Percentiles rank a stretch among this genome's conserved stretches.
These are phyloP conservation scores for Anabacerthia variegaticeps DNA, from an alignment of 2,797 vertebrate species.

Conservation along the genomic window DNA sequence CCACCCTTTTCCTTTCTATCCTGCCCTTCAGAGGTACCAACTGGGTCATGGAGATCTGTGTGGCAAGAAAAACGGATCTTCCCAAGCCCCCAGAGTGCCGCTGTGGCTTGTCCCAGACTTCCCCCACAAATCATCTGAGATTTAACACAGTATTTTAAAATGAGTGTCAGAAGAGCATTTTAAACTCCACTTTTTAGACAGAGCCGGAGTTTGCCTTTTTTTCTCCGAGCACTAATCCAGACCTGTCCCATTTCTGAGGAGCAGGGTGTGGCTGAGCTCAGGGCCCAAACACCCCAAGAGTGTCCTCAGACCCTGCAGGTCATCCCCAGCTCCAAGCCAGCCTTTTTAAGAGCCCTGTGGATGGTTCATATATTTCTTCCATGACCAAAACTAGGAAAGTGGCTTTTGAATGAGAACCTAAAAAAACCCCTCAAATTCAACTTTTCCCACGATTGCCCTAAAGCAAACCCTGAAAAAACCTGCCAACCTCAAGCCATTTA, in stretches of 20 bases:
- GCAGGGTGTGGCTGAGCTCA: fast-evolving
- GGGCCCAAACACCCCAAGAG: neutral
- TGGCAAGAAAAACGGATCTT: neutral
- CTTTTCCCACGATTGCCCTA: fast-evolving
- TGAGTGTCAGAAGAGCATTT: neutral
- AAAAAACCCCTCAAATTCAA: fast-evolving
- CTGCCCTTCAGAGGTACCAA: neutral
- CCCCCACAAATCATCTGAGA: neutral
- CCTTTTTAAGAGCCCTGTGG: neutral
- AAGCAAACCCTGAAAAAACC: neutral
- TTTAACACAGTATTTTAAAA: neutral
- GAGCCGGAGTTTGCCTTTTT: neutral
- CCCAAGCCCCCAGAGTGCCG: neutral
- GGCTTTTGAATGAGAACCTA: neutral
- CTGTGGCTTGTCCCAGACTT: neutral
- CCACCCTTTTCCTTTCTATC: fast-evolving
- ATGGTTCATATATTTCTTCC: neutral
- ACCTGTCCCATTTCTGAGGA: neutral
- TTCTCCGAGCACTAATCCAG: neutral
- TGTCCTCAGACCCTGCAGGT: neutral
- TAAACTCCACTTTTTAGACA: neutral
- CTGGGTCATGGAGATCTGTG: neutral
- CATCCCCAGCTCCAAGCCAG: neutral
- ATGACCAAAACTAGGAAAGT: neutral
- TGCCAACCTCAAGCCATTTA: neutral